Percentiles rank a stretch among this genome's conserved stretches.
phyloP scores from a whole-genome alignment of 2,113 vertebrate genomes.

The Galemys pyrenaicus region DNA sequence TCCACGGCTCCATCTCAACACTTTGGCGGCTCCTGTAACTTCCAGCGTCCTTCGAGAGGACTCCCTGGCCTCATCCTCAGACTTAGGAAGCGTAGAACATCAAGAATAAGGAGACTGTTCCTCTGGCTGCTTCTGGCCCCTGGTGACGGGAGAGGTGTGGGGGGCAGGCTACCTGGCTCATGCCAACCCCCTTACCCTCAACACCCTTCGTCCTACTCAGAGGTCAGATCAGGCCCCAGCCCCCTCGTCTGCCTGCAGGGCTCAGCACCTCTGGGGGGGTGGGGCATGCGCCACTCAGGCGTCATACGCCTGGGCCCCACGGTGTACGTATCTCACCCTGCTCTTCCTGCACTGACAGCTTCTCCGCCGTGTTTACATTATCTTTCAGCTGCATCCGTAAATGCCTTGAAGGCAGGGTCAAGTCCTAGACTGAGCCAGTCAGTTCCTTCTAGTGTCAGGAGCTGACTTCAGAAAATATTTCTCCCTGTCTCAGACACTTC shows the following conservation, averaged over 20 bases:
- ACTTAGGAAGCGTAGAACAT: neutral
- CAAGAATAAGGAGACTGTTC: neutral
- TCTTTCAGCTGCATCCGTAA: neutral
- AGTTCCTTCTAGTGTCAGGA: neutral
- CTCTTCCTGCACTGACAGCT: neutral
- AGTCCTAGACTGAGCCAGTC: neutral
- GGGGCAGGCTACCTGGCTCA: neutral
- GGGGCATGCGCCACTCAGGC: accelerated
- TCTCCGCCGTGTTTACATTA: neutral
- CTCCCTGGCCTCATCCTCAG: neutral
- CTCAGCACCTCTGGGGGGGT: neutral
- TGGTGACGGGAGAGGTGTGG: neutral
- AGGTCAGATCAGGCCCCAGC: neutral
- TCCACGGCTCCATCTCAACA: neutral
- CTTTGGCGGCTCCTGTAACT: neutral
- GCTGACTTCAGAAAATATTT: neutral
- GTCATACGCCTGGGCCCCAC: neutral
- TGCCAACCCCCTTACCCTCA: neutral
- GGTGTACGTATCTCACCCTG: accelerated
- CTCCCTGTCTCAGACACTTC: neutral
- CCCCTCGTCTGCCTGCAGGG: neutral
- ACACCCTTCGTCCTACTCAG: neutral
- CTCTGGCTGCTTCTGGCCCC: neutral
- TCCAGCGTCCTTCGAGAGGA: neutral
- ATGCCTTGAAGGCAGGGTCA: neutral